Base-by-base conservation (phyloP, 53 echinoderm and acorn worm species). In the Crossaster papposus region DNA sequence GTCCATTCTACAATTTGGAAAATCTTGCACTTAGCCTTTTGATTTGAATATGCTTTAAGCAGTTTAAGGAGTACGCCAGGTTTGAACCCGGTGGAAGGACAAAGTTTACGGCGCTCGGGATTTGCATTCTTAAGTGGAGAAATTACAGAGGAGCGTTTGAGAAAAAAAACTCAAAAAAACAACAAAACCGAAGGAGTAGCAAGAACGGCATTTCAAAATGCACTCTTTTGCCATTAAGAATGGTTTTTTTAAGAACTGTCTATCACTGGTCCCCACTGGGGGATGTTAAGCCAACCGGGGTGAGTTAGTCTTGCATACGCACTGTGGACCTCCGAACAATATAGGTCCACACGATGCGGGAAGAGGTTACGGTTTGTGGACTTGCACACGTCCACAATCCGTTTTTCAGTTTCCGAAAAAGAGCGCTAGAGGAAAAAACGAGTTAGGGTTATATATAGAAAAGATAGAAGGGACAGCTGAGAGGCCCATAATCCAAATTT, bases 221-320 rank as follows among this genome's bases (percentile, higher is more conserved):
- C 37, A 23, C 70, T 70, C 65, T 83, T 64, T 83, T 83, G 64
- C 64, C 44, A 24, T 35, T 28, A 18, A 77, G 77, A 77, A 87
- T 76, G 87, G n/a, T n/a, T n/a, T n/a, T n/a, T n/a, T n/a, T n/a
- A n/a, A n/a, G 87, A 87, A 87, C 87, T 87, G 87, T 87, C 87
- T 74, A 8, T 87, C 87, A 77, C 14, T 6, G 1, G 3, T 65
- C 26, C 77, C 80, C 33, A 36, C 20, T 34, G 31, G 68, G 18
- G 64, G 70, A 65, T 86, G 86, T 77, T 85, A 85, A 85, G 85
- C 73, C 52, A 28, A 54, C 51, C 28, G 72, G 78, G 54, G 80
- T n/a, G n/a, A n/a, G n/a, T n/a, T n/a, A n/a, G n/a, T n/a, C n/a
- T n/a, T n/a, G n/a, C n/a, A n/a, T n/a, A n/a, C n/a, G n/a, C n/a